Evolutionary conservation across 2,113 vertebrate genomes (phyloP), one percentile per base, ranked within the genome.

Genomic region (Nematolebias whitei): DNA sequence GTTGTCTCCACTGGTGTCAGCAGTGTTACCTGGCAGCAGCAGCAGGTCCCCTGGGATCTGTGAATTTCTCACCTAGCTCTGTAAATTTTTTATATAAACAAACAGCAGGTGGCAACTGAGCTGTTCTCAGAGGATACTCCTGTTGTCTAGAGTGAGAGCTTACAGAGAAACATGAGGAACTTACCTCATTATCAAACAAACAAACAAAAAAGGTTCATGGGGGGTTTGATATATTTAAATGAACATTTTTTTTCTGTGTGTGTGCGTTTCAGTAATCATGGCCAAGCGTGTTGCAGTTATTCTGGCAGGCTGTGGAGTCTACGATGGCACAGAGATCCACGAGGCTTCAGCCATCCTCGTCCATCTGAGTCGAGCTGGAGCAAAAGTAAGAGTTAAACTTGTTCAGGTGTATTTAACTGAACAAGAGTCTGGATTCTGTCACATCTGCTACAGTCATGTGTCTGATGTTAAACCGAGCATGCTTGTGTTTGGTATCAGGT

Each of bases 321-420:
- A 94, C 29, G 94, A 95, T 0, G 95, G 95, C 48, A 94, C 92
- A 1, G 95, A 96, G 84, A 53, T 96, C 83, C 94, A 96, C 0
- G 95, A 95, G 86, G 89, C 94, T 1, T 95, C 95, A 0, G 95
- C 95, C 0, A 64, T 95, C 14, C 84, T 95, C 63, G 94, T 96
- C 48, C 94, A 95, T 15, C 91, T 96, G 80, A 95, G 95, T 79
- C 90, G 95, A 11, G 93, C 89, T 47, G 94, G 94, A 51, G 94
- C 93, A 23, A 91, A 96, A 93, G 95, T 95, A 90, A 88, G 76
- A 2, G 19, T 16, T 16, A 16, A 24, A 24, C 32, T 35, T 10
- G 9, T 35, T 35, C 9, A 15, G 15, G 5, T 53, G 47, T 63
- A 38, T 38, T 67, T n/a, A 47, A 26, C 2, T 58, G 45, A 7